Evolutionary conservation across 2,113 vertebrate species (phyloP), one percentile per base, ranked within the genome.

Genomic region (Oreochromis niloticus): DNA sequence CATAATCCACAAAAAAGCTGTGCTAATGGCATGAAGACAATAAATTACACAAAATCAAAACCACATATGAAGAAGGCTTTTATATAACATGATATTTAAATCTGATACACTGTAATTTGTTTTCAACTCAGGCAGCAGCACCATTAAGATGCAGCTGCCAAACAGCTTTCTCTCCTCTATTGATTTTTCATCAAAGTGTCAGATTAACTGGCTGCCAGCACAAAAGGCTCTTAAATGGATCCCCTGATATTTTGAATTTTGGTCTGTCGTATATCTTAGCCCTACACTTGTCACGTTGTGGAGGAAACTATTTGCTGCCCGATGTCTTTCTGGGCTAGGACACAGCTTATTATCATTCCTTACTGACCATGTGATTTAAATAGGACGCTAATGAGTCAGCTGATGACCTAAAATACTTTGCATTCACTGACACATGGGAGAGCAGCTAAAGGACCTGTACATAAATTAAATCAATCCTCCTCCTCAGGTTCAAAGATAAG

Each of bases 181-280:
- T 91, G 93, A 92, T 91, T 92, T 84, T 84, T 90, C 90, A 82
- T 84, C 87, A 88, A 88, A 86, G 82, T 87, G 87, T 89, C 87
- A 80, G 82, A 92, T 88, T 80, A 89, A 80, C 75, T 88, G 82
- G 32, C 73, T 88, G 83, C 89, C 32, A 79, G 83, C 36, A 80
- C 55, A 83, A 85, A 88, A 82, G 43, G 41, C 85, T 61, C 83
- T 87, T 89, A 79, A 92, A 90, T 80, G 75, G 83, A 85, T 78
- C 86, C 87, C 82, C 80, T 86, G 88, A 89, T 84, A 84, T 87
- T 90, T 78, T 2, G 56, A 79, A 78, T 87, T 87, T 92, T 88
- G 46, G 2, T 83, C 87, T 55, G 79, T 63, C 2, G 3, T 63
- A 63, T 86, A 39, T 79, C 54, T 79, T 59, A 80, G 86, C 85